These are phyloP conservation scores for Morpho achilles DNA, from an alignment of 2,888 invertebrate genomes.

Conservation along the genomic window DNA sequence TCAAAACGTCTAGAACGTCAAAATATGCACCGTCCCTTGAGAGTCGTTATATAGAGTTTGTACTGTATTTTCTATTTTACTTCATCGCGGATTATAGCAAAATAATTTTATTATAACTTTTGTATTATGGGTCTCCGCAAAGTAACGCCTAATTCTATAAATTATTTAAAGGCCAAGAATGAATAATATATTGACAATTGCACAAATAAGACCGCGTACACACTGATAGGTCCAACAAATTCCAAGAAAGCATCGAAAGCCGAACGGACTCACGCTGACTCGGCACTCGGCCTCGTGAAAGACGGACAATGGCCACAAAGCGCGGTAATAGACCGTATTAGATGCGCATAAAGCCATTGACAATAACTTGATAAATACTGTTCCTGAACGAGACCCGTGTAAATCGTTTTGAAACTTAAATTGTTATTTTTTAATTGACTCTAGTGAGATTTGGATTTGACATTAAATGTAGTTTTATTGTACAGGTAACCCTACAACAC, in stretches of 20 bases:
- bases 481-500: background rate
- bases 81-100: no score
- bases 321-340: slow-evolving; percentile 58
- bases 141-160: no score
- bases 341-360: slow-evolving; percentile 51
- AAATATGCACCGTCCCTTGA: no score
- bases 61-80: no score
- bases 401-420: slow-evolving; percentile 18
- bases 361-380: slow-evolving; percentile 64
- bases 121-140: no score
- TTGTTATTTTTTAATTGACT: slow-evolving; percentile 10
- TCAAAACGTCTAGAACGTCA: no score
- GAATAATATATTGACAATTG: slow-evolving; percentile 25
- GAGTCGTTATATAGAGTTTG: no score
- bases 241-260: slow-evolving; percentile 49
- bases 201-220: slow-evolving; percentile 28
- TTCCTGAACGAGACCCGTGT: slow-evolving; percentile 26
- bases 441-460: slow-evolving; percentile 7
- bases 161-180: no score
- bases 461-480: slow-evolving; percentile 1
- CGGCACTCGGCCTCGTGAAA: slow-evolving; percentile 45
- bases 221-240: slow-evolving; percentile 34
- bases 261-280: slow-evolving; percentile 55
- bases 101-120: no score
- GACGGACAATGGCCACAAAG: slow-evolving; percentile 50